Conservation (phyloP, 2,113 vertebrate genomes). For the Apteryx mantelli region DNA sequence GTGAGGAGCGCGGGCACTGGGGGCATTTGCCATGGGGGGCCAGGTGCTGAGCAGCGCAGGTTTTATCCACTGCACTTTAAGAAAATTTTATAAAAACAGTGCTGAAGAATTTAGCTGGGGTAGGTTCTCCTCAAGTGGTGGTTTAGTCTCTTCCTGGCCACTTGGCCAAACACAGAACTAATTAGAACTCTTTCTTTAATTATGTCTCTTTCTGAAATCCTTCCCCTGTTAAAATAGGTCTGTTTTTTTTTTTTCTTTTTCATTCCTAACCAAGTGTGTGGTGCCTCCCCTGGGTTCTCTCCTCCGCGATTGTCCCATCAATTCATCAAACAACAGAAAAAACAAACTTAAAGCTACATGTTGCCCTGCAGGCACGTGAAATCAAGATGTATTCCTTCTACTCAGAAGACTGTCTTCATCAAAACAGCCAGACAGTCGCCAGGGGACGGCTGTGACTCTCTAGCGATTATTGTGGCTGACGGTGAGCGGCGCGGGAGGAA, state of each 20-base stretch:
- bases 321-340: not conserved
- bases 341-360: not conserved
- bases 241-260: not conserved
- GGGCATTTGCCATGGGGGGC: too few relatives aligned
- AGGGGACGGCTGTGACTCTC: conserved; percentile 29
- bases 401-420: conserved; percentile 8
- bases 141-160: not conserved
- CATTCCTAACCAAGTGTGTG: not conserved
- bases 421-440: conserved; percentile 52
- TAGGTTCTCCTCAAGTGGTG: not conserved
- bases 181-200: not conserved
- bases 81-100: not conserved
- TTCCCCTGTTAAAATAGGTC: not conserved
- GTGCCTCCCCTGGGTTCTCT: not conserved
- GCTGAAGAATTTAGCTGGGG: not conserved
- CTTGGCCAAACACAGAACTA: not conserved
- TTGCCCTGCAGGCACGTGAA: conserved; percentile 22
- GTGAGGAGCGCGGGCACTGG: not conserved
- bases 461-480: conserved; percentile 49
- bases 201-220: not conserved
- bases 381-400: conserved; percentile 47
- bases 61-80: too few relatives aligned
- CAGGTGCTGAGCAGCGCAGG: not conserved
- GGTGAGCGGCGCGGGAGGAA: not conserved
- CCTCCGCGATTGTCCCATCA: not conserved